Conservation (phyloP, 2,113 vertebrate genomes). For the Azemiops feae region DNA sequence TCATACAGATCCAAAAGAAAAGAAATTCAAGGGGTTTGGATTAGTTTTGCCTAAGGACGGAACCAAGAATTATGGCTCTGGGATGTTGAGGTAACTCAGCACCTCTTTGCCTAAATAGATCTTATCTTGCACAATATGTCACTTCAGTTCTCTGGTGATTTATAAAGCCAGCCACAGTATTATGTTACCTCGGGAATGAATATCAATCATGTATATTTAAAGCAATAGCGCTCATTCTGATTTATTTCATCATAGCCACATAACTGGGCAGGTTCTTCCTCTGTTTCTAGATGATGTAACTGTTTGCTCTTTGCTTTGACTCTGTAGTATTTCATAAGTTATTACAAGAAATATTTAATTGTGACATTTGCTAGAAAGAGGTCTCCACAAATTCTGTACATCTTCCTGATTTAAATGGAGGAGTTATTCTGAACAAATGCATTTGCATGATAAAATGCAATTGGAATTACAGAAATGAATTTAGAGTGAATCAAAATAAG, state of each 20-base stretch:
- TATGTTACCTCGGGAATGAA: conserved; percentile 27
- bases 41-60: conserved; percentile 34
- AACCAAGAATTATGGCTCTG: conserved; percentile 37
- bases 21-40: conserved; percentile 3
- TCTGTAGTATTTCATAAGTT: neutral
- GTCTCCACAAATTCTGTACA: neutral
- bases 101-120: conserved; percentile 16
- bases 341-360: neutral
- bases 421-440: conserved; percentile 38
- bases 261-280: neutral
- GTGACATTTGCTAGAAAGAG: neutral
- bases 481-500: conserved; percentile 39
- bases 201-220: conserved; percentile 41
- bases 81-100: conserved; percentile 23
- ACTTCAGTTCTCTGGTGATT: conserved; percentile 35
- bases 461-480: conserved; percentile 48
- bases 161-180: conserved; percentile 37
- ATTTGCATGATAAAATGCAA: conserved; percentile 42
- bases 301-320: neutral
- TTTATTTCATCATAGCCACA: neutral
- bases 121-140: conserved; percentile 34
- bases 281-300: neutral
- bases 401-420: conserved; percentile 49
- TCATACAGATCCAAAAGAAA: neutral
- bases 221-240: neutral